These are phyloP conservation scores for Lacerta bilineata DNA, from an alignment of 2,797 vertebrate genomes.

Conservation along the genomic window DNA sequence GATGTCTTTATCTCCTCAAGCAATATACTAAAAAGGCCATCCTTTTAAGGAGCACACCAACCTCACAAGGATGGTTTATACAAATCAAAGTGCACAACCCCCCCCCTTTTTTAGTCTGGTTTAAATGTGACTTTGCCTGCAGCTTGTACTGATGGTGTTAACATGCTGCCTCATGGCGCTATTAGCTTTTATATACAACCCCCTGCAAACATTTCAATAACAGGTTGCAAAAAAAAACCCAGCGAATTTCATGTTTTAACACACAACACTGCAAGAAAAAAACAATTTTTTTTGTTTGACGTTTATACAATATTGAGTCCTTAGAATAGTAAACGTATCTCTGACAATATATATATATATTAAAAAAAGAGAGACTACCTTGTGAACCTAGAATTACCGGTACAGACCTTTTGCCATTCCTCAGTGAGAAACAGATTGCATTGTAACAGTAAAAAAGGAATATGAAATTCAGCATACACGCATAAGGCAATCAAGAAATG, in stretches of 20 bases:
- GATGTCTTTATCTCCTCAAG: not conserved
- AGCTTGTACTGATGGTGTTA: conserved; percentile 63
- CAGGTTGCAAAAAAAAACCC: conserved; percentile 70
- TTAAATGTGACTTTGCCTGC: conserved; percentile 49
- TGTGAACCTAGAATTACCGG: conserved; percentile 49
- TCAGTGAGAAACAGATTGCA: conserved; percentile 36
- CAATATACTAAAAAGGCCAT: not conserved
- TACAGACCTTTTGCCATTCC: conserved; percentile 42
- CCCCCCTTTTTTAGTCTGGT: conserved; percentile 46
- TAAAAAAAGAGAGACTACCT: conserved; percentile 60
- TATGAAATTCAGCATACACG: conserved; percentile 63
- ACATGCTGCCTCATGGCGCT: conserved; percentile 60
- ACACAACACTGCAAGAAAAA: conserved; percentile 64
- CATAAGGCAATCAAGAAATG: conserved; percentile 57
- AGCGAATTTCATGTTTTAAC: conserved; percentile 78
- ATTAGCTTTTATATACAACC: conserved; percentile 22
- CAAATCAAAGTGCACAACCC: conserved; percentile 41
- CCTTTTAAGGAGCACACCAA: conserved; percentile 41
- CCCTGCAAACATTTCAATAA: conserved; percentile 58
- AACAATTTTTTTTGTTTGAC: conserved; percentile 48
- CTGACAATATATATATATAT: conserved; percentile 46
- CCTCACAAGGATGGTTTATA: conserved; percentile 27
- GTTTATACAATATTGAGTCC: conserved; percentile 57
- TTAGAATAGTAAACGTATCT: conserved; percentile 31
- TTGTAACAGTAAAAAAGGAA: conserved; percentile 44